phyloP scores from a whole-genome alignment of 2,797 vertebrate species.

The Masticophis lateralis region DNA sequence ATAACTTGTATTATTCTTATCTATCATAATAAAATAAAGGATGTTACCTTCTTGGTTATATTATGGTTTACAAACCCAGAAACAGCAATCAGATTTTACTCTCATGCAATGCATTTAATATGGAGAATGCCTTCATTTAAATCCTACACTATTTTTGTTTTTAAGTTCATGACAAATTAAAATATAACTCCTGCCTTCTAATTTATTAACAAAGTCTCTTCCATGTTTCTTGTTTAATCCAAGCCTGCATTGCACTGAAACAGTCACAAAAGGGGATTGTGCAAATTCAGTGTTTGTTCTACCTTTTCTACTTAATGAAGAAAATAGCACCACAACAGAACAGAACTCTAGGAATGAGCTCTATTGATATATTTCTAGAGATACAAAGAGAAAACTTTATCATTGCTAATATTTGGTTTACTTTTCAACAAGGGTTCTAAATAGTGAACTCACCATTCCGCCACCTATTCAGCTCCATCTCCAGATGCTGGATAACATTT shows the following conservation, averaged over 20 bases:
- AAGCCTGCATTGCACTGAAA: background rate
- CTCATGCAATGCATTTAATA: background rate
- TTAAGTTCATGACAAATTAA: background rate
- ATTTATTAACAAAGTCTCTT: background rate
- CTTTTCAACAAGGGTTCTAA: background rate
- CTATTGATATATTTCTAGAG: background rate
- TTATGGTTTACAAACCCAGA: background rate
- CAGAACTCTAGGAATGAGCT: background rate
- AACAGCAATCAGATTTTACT: background rate
- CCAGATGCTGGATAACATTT: conserved; percentile 89
- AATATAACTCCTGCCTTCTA: background rate
- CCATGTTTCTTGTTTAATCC: background rate
- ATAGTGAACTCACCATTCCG: conserved; percentile 80
- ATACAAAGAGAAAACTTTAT: background rate
- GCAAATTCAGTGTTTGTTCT: background rate
- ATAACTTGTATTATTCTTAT: background rate
- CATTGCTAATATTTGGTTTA: background rate
- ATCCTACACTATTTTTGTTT: background rate
- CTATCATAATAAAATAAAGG: background rate
- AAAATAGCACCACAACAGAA: background rate
- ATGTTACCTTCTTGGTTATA: background rate
- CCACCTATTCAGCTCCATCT: conserved; percentile 93
- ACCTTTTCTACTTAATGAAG: background rate
- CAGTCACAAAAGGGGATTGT: background rate
- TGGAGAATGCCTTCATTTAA: background rate